A percentile compares a stretch with the other conserved stretches of the same genome.
Evolutionary conservation across 1,140 invertebrate genomes (phyloP).

Genomic region (Drosophila nasuta): DNA sequence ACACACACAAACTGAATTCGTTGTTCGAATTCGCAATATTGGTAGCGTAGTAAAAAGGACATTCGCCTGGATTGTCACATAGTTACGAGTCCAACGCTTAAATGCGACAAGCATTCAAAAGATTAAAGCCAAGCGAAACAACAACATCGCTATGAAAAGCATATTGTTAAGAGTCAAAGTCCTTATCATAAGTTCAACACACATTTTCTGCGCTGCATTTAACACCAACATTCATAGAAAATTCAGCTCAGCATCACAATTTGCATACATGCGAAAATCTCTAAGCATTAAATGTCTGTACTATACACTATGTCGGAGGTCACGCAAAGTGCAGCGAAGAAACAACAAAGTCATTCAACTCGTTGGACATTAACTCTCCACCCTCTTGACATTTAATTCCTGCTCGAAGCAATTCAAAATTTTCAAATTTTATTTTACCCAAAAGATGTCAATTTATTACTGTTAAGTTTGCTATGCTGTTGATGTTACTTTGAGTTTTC

Average conservation of each 20-base stretch:
- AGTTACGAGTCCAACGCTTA: slow-evolving; percentile 32
- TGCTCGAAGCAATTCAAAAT: not conserved
- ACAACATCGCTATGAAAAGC: not conserved
- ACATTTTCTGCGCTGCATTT: slow-evolving; percentile 15
- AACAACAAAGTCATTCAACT: not conserved
- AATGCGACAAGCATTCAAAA: slow-evolving; percentile 28
- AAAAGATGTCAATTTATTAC: not conserved
- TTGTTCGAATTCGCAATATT: slow-evolving; percentile 39
- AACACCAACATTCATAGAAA: slow-evolving; percentile 20
- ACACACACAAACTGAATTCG: slow-evolving; percentile 2
- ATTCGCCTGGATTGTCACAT: slow-evolving; percentile 65
- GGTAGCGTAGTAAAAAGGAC: slow-evolving; percentile 53
- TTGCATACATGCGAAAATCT: slow-evolving; percentile 16
- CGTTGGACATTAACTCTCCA: not conserved
- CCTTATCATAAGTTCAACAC: slow-evolving; percentile 9
- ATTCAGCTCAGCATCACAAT: not conserved
- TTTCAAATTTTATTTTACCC: not conserved
- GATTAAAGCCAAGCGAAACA: not conserved
- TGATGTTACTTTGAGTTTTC: too few species aligned
- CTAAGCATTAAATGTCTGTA: not conserved
- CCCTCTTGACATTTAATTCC: not conserved
- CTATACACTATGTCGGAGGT: not conserved
- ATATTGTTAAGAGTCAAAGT: slow-evolving; percentile 23
- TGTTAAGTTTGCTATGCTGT: not conserved
- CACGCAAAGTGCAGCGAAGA: not conserved